A percentile compares a stretch with the other conserved stretches of the same genome.
phyloP scores from a whole-genome alignment of 1,140 invertebrate species.

The Maconellicoccus hirsutus region DNA sequence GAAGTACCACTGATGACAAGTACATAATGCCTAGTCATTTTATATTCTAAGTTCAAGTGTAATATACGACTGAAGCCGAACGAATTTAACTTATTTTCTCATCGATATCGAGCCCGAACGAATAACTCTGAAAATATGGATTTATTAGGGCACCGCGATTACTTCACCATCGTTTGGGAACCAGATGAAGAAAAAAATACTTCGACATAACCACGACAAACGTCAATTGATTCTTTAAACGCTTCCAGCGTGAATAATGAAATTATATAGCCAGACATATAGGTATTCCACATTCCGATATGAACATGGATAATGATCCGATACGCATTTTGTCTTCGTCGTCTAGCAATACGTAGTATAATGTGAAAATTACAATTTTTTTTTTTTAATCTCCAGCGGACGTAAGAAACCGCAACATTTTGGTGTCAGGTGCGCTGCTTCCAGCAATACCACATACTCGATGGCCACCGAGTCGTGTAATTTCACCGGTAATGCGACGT shows the following conservation, averaged over 20 bases:
- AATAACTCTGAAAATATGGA: too few relatives aligned
- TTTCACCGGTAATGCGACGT: not conserved
- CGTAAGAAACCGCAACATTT: not conserved
- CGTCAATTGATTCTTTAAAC: slow-evolving; percentile 4
- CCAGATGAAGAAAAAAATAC: too few relatives aligned
- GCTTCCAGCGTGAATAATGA: not conserved
- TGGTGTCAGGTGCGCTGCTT: not conserved
- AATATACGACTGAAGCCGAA: not conserved
- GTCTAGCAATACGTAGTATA: too few relatives aligned
- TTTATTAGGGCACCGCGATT: too few relatives aligned
- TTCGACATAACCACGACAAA: too few relatives aligned
- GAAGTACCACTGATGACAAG: not conserved
- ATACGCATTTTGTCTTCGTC: not conserved
- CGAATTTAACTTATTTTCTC: too few relatives aligned
- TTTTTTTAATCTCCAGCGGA: not conserved
- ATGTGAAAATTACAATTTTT: too few relatives aligned
- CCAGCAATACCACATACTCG: not conserved
- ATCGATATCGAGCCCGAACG: too few relatives aligned
- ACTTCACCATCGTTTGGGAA: too few relatives aligned
- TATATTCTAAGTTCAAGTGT: not conserved
- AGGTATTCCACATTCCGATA: not conserved
- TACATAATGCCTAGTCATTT: not conserved
- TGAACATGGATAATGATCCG: not conserved
- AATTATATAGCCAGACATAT: not conserved
- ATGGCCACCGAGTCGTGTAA: not conserved